A percentile compares a stretch with the other conserved stretches of the same genome.
Conservation (phyloP, 1,140 invertebrate genomes). For the Danaus melanippus region DNA sequence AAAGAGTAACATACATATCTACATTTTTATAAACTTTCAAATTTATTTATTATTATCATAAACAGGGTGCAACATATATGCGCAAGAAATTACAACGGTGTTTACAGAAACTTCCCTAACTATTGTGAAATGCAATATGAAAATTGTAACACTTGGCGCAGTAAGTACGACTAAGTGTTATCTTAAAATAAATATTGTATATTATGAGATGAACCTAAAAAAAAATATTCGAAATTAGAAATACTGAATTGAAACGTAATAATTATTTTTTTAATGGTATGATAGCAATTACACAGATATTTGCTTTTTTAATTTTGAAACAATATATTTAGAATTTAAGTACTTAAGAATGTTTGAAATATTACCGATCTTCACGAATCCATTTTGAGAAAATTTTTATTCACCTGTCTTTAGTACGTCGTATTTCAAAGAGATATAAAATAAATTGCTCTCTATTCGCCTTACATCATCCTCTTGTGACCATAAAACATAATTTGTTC, state of each 20-base stretch:
- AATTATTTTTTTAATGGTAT: too few relatives aligned
- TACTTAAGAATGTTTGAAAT: too few relatives aligned
- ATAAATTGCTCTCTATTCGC: conserved; percentile 6
- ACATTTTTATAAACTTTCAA: too few relatives aligned
- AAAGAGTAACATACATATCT: too few relatives aligned
- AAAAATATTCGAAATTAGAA: too few relatives aligned
- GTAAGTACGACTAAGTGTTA: conserved; percentile 30
- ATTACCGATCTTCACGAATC: conserved; percentile 1
- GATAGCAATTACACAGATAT: too few relatives aligned
- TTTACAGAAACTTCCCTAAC: conserved; percentile 43
- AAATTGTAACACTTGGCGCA: conserved; percentile 59
- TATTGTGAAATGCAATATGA: conserved; percentile 61
- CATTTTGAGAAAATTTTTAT: not conserved
- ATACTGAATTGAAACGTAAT: too few relatives aligned
- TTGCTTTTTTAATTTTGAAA: too few relatives aligned
- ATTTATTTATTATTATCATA: too few relatives aligned
- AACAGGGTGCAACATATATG: conserved; percentile 45
- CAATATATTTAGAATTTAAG: too few relatives aligned
- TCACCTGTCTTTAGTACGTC: not conserved
- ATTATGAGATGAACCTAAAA: too few relatives aligned
- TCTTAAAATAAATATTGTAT: not conserved
- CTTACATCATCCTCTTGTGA: conserved; percentile 1
- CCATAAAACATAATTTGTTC: conserved; percentile 14
- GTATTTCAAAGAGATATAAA: conserved; percentile 1
- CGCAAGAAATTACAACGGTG: conserved; percentile 40